Percentiles rank a stretch among this genome's conserved stretches.
Conservation (phyloP, 2,888 invertebrate genomes). For the Strigamia transsilvanica region DNA sequence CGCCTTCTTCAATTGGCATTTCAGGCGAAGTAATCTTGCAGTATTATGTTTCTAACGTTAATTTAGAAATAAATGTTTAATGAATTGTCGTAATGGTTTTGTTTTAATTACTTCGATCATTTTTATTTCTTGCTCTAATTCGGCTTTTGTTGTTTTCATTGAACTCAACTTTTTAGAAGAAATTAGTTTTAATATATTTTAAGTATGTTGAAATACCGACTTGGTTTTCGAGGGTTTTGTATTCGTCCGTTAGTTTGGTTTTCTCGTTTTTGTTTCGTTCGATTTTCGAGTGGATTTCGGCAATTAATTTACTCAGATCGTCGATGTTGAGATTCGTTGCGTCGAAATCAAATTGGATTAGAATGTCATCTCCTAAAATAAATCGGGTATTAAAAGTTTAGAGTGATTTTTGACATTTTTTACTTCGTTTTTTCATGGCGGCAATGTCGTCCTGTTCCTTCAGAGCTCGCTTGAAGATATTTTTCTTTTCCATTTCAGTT, state of each 20-base stretch:
- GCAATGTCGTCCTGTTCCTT: not conserved
- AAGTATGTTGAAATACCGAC: not conserved
- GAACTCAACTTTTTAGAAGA: not conserved
- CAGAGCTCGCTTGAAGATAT: not conserved
- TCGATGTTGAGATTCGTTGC: not conserved
- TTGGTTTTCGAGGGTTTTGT: not conserved
- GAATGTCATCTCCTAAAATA: too few relatives aligned
- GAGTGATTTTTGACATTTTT: not conserved
- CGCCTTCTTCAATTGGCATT: constrained; percentile 23
- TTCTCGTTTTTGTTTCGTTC: not conserved
- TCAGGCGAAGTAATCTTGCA: not conserved
- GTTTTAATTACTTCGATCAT: not conserved
- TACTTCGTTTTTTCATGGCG: not conserved
- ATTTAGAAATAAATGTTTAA: not conserved
- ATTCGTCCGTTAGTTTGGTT: not conserved
- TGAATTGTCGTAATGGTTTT: not conserved
- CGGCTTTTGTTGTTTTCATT: not conserved
- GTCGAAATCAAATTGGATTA: too few relatives aligned
- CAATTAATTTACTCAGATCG: not conserved
- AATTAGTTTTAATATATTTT: not conserved
- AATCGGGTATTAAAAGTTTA: too few relatives aligned
- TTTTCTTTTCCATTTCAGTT: not conserved
- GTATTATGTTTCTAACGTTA: constrained; percentile 17
- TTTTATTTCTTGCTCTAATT: not conserved
- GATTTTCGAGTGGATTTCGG: not conserved